phyloP scores from a whole-genome alignment of 2,113 vertebrate genomes.

The Sander lucioperca region DNA sequence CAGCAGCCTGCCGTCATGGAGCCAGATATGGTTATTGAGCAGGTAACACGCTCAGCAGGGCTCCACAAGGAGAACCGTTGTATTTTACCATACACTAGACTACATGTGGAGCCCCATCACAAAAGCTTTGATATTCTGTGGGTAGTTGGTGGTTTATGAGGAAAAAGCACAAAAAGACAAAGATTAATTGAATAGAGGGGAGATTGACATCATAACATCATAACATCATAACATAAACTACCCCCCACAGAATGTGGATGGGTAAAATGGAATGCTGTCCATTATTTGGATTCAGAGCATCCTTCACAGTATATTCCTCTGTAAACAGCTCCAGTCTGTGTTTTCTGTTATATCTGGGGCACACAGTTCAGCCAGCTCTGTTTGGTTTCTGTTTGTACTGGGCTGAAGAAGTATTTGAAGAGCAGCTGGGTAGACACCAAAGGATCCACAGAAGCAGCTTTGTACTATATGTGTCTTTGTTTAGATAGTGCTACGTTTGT shows the following conservation, averaged over 20 bases:
- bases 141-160: conserved; percentile 20
- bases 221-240: background rate
- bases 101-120: background rate
- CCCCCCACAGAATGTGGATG: background rate
- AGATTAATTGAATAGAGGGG: conserved; percentile 3
- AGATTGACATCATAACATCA: conserved; percentile 22
- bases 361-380: conserved; percentile 25
- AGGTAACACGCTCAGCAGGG: conserved; percentile 25
- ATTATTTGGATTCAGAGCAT: conserved; percentile 21
- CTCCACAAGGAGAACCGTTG: background rate
- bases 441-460: background rate
- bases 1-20: conserved; percentile 9
- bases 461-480: background rate
- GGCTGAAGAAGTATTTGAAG: conserved; percentile 24
- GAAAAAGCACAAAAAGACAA: conserved; percentile 2
- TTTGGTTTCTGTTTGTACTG: conserved; percentile 26
- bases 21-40: conserved; percentile 31
- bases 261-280: conserved; percentile 13
- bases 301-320: conserved; percentile 9
- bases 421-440: conserved; percentile 25
- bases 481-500: background rate
- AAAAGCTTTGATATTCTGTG: background rate
- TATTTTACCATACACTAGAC: background rate
- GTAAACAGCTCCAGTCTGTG: conserved; percentile 17
- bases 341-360: conserved; percentile 5